A percentile compares a stretch with the other conserved stretches of the same genome.
These are phyloP conservation scores for Eupithecia exiguata DNA, from an alignment of 2,888 invertebrate species.

Conservation along the genomic window DNA sequence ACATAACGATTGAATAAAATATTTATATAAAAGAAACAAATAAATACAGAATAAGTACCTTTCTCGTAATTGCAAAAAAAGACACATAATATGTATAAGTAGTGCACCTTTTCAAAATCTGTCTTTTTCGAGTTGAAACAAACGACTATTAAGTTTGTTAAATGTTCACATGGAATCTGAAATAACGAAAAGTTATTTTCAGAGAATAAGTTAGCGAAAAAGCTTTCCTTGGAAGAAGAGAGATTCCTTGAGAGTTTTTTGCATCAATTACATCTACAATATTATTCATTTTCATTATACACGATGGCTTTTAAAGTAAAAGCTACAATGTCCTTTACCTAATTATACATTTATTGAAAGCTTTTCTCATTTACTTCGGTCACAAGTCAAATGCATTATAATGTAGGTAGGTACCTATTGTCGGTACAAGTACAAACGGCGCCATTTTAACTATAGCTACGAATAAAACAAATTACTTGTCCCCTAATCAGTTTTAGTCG, in stretches of 20 bases:
- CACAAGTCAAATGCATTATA: not conserved
- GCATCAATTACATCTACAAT: not conserved
- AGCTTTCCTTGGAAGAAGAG: not conserved
- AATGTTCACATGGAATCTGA: not conserved
- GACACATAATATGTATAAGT: not conserved
- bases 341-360: not conserved
- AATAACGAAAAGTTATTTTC: not conserved
- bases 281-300: not conserved
- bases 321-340: not conserved
- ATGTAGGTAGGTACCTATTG: not conserved
- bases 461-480: not conserved
- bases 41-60: not conserved
- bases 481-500: not conserved
- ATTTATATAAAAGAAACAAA: not conserved
- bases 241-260: not conserved
- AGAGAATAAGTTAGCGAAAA: not conserved
- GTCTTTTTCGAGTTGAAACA: not conserved
- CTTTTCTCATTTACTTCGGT: not conserved
- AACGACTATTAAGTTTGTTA: not conserved
- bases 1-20: not conserved
- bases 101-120: not conserved
- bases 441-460: not conserved
- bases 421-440: not conserved
- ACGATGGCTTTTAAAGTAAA: not conserved
- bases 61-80: not conserved